Evolutionary conservation across 2,797 vertebrate species (phyloP), one percentile per base, ranked within the genome.

Genomic region (Clarias pachynema): DNA sequence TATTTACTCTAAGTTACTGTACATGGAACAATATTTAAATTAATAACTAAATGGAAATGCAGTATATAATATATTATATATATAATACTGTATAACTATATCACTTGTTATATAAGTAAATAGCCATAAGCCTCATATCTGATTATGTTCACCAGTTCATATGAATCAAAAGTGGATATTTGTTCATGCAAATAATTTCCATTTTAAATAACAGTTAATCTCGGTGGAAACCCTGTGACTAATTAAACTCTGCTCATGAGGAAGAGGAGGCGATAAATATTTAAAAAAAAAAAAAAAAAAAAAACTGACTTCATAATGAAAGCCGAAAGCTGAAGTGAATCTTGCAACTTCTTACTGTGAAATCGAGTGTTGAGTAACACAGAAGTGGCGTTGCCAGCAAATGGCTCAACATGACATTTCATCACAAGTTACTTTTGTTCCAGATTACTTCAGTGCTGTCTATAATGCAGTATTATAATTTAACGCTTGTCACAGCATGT

Each of bases 271-370:
- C 12, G 70, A 73, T 73, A n/a, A 49, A 72, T 37, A 22, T 22
- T 4, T 24, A 72, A 24, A 72, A 72, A n/a, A 20, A 62, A 24
- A 6, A 3, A 16, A 62, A 6, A 63, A 53, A 2, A 3, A 10
- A 70, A 31, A 31, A 49, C 60, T 44, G 37, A 53, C n/a, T 59
- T 86, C 73, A 75, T 85, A 84, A 31, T 65, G 79, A 85, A 88
- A 85, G 60, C 26, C 81, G 85, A 83, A 88, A 85, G 59, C 24
- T 84, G 87, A 84, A 88, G 79, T 84, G 82, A 87, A 86, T 73
- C 82, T 65, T 44, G 49, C 29, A 18, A 75, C 53, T 80, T 85
- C 68, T 49, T 74, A 72, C 63, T 75, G 68, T 56, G 40, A 68
- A 66, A 78, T 2, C 37, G 37, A 75, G 57, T 34, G 75, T 83